These are phyloP conservation scores for Leptoclinus maculatus DNA, from an alignment of 2,797 vertebrate species.

Conservation along the genomic window DNA sequence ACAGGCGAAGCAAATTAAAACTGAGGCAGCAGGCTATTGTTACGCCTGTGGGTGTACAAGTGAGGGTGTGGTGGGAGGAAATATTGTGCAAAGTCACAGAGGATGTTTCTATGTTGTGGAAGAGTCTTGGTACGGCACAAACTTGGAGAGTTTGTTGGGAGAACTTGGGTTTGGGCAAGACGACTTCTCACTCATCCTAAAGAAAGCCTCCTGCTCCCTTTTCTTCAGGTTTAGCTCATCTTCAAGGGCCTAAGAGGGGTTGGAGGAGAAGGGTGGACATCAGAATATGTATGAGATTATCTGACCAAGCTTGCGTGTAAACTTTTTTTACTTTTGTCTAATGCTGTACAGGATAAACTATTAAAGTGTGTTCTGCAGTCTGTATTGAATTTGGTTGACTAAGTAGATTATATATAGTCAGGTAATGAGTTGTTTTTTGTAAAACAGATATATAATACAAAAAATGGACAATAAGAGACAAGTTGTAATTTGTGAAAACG, in stretches of 20 bases:
- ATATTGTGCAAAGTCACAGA: background rate
- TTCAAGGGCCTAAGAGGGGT: conserved; percentile 87
- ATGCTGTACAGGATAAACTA: background rate
- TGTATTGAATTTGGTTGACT: background rate
- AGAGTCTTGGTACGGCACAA: conserved; percentile 89
- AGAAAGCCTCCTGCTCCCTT: conserved; percentile 93
- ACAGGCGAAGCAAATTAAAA: conserved; percentile 24
- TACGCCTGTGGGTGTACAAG: background rate
- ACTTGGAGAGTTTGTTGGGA: conserved; percentile 88
- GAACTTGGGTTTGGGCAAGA: conserved; percentile 84
- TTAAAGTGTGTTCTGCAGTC: background rate
- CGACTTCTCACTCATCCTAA: conserved; percentile 83
- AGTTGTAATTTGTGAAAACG: background rate
- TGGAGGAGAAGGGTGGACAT: background rate
- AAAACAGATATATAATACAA: background rate
- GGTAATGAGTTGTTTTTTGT: background rate
- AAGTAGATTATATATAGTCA: background rate
- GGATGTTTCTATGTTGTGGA: conserved; percentile 73
- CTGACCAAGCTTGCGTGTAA: background rate
- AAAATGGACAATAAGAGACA: background rate
- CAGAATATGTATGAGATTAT: background rate
- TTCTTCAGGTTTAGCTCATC: conserved; percentile 92
- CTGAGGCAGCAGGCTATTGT: conserved; percentile 35
- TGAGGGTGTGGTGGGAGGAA: background rate
- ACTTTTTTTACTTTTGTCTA: background rate